phyloP scores from a whole-genome alignment of 2,797 vertebrate genomes.

The Dendrocincla tyrannina region DNA sequence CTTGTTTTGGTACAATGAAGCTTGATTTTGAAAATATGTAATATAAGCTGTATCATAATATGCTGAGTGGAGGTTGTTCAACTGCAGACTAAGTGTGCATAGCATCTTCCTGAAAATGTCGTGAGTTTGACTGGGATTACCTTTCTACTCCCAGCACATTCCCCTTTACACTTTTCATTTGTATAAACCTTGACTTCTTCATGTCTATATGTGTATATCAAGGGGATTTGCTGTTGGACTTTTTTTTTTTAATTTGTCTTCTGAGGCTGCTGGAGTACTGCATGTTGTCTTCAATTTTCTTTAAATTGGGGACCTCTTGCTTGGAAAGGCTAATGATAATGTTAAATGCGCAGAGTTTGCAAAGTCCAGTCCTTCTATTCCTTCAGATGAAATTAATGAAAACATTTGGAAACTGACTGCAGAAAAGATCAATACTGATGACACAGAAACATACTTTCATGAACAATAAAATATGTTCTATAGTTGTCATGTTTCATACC shows the following conservation, averaged over 20 bases:
- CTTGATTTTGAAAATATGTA: background rate
- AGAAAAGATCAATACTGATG: background rate
- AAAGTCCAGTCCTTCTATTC: background rate
- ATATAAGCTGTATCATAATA: background rate
- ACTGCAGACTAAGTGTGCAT: background rate
- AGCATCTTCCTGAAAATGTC: background rate
- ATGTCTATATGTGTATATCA: fast-evolving
- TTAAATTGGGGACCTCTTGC: background rate
- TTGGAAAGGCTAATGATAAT: background rate
- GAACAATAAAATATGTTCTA: background rate
- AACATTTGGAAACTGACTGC: background rate
- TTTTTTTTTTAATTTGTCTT: background rate
- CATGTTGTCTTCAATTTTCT: background rate
- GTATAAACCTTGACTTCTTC: background rate
- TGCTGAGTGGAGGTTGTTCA: background rate
- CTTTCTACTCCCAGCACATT: background rate
- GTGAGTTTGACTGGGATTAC: background rate
- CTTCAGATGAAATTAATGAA: background rate
- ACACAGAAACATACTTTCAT: background rate
- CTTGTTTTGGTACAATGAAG: background rate
- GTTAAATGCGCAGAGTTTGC: background rate
- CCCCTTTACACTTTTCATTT: background rate
- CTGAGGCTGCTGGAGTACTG: background rate
- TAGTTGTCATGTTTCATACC: background rate
- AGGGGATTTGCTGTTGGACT: background rate